phyloP scores from a whole-genome alignment of 1,140 invertebrate species.

The Homalodisca vitripennis region DNA sequence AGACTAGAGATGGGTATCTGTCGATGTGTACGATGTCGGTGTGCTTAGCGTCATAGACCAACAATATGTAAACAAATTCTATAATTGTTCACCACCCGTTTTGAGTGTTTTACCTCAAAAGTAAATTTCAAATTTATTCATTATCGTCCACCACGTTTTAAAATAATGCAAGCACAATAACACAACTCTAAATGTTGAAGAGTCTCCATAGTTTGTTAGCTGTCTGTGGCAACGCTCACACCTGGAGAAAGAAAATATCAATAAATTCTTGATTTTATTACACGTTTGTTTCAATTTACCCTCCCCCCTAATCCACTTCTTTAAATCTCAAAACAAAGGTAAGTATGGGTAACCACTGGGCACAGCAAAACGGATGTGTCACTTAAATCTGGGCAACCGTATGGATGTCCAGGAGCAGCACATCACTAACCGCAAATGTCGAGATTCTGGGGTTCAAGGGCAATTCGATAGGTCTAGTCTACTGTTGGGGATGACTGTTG shows the following conservation, averaged over 20 bases:
- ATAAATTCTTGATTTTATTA: conserved; percentile 26
- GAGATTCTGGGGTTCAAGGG: too few species aligned
- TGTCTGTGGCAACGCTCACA: background rate
- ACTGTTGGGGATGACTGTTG: too few species aligned
- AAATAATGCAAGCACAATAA: conserved; percentile 16
- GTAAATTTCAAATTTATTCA: conserved; percentile 10
- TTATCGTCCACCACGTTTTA: background rate
- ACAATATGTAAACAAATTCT: conserved; percentile 7
- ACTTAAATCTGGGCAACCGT: too few species aligned
- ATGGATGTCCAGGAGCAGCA: too few species aligned
- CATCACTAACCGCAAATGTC: too few species aligned
- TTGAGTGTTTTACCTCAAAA: conserved; percentile 20
- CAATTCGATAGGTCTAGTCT: too few species aligned
- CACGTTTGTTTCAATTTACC: background rate
- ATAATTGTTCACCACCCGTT: conserved; percentile 10
- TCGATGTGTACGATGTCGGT: background rate
- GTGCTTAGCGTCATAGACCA: conserved; percentile 3
- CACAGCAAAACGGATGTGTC: too few species aligned
- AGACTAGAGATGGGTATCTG: conserved; percentile 1
- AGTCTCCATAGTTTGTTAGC: background rate
- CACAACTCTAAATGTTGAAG: conserved; percentile 5
- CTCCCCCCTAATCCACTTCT: too few species aligned
- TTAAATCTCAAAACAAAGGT: too few species aligned
- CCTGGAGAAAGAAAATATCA: conserved; percentile 13
- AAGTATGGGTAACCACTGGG: too few species aligned